A percentile compares a stretch with the other conserved stretches of the same genome.
Evolutionary conservation across 2,113 vertebrate species (phyloP).

Genomic region (Colinus virginianus): DNA sequence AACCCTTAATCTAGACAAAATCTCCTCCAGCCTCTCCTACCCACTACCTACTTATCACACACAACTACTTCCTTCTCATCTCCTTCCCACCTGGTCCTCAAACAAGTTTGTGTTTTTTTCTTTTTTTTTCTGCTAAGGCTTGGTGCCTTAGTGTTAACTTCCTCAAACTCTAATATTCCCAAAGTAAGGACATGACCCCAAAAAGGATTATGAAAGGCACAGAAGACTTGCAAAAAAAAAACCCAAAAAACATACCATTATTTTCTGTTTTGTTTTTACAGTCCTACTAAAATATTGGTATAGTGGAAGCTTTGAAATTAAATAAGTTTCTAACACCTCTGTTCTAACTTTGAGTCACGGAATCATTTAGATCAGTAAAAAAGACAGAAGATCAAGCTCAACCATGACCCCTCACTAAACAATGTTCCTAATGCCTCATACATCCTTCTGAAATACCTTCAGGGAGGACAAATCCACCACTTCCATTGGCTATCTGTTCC

Average conservation of each 20-base stretch:
- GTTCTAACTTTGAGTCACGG: background rate
- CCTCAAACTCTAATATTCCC: background rate
- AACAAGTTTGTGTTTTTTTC: background rate
- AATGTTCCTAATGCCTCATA: background rate
- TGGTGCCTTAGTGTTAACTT: background rate
- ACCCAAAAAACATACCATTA: no score
- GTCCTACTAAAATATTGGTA: background rate
- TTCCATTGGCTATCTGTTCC: background rate
- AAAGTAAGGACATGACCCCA: background rate
- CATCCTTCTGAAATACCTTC: background rate
- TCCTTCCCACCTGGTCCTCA: background rate
- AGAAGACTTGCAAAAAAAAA: background rate
- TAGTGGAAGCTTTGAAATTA: background rate
- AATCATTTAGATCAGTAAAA: background rate
- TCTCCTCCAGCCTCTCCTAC: background rate
- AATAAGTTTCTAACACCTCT: background rate
- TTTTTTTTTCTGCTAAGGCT: background rate
- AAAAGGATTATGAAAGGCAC: background rate
- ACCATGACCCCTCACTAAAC: background rate
- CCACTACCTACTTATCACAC: background rate
- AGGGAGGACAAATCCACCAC: background rate
- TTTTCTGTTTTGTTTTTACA: background rate
- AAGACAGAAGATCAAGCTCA: background rate
- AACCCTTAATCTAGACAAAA: conserved; percentile 41
- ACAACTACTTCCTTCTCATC: background rate